These are phyloP conservation scores for Alca torda DNA, from an alignment of 2,797 vertebrate species.

Conservation along the genomic window DNA sequence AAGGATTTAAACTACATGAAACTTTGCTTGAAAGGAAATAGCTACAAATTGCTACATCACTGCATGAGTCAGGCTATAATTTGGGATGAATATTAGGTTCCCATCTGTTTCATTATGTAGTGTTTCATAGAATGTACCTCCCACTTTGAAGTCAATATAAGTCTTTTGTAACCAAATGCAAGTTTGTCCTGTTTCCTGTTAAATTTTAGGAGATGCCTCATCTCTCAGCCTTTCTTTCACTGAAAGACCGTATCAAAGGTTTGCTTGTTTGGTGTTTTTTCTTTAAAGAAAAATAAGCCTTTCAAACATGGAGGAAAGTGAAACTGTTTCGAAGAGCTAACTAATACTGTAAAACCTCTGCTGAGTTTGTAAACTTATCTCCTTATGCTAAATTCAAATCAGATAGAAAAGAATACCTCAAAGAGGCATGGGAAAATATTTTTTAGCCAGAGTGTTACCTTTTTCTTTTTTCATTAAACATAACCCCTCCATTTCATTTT, in stretches of 20 bases:
- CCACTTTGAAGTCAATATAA: background rate
- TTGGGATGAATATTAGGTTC: background rate
- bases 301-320: background rate
- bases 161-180: background rate
- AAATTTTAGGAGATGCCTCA: background rate
- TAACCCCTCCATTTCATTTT: background rate
- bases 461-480: slow-evolving; percentile 19
- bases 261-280: background rate
- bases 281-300: background rate
- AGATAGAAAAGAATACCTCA: background rate
- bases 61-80: background rate
- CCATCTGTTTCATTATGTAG: background rate
- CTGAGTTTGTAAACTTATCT: background rate
- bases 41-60: background rate
- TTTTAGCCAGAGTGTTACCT: background rate
- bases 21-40: background rate
- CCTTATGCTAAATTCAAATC: background rate
- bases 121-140: background rate
- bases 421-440: background rate
- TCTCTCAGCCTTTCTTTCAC: background rate
- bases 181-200: background rate
- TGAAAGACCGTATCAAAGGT: background rate
- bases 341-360: background rate
- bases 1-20: background rate
- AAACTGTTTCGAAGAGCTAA: background rate